Conservation (phyloP, 2,888 invertebrate species). For the Cheilosia impressa region DNA sequence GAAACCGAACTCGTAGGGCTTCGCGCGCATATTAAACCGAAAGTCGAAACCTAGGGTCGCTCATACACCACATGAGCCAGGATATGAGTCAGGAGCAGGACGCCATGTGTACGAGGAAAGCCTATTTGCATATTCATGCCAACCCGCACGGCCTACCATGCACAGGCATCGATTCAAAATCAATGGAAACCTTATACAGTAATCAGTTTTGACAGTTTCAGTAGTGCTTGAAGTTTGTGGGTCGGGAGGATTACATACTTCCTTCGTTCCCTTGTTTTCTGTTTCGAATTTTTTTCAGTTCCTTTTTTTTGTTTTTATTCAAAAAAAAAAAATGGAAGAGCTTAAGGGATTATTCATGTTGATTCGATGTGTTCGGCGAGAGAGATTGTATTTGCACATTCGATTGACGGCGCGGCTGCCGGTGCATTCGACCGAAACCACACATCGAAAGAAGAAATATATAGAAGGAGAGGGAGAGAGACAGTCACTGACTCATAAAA, state of each 20-base stretch:
- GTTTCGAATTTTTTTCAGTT: constrained; percentile 21
- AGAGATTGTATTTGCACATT: constrained; percentile 70
- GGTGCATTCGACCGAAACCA: neutral
- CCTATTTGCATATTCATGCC: constrained; percentile 66
- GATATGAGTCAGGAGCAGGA: constrained; percentile 48
- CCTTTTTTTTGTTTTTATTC: neutral
- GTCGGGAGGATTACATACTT: constrained; percentile 64
- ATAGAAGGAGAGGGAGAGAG: neutral
- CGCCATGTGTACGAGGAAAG: constrained; percentile 31
- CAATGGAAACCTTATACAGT: constrained; percentile 74
- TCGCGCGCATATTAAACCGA: constrained; percentile 70
- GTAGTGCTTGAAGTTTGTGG: constrained; percentile 69
- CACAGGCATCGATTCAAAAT: constrained; percentile 64
- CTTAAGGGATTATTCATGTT: constrained; percentile 73
- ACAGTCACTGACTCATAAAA: constrained; percentile 65
- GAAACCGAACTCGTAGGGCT: constrained; percentile 64
- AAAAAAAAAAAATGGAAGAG: neutral
- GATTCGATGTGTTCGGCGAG: constrained; percentile 59
- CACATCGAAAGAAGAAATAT: neutral
- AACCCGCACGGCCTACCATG: neutral
- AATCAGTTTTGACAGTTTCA: constrained; percentile 75
- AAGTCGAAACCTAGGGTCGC: constrained; percentile 48
- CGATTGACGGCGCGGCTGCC: constrained; percentile 46
- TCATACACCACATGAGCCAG: constrained; percentile 7
- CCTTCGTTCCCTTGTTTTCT: constrained; percentile 39